phyloP scores from a whole-genome alignment of 2,888 invertebrate species.

The Drosophila mercatorum region DNA sequence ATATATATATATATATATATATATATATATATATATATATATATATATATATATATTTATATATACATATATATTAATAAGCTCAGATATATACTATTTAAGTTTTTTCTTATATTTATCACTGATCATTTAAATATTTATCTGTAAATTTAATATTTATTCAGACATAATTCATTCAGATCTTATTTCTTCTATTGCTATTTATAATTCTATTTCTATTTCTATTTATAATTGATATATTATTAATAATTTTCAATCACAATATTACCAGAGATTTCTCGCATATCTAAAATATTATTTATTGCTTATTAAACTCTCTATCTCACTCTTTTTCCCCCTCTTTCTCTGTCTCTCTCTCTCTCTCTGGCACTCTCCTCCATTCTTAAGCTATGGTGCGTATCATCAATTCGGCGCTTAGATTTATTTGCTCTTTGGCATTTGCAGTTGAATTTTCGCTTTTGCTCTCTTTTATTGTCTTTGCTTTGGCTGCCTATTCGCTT shows the following conservation, averaged over 20 bases:
- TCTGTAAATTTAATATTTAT: no score
- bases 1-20: no score
- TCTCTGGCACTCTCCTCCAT: neutral
- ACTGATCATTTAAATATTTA: neutral
- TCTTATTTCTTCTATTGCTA: no score
- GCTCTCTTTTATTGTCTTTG: slow-evolving; percentile 36
- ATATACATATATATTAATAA: no score
- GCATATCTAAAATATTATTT: neutral
- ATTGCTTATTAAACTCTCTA: neutral
- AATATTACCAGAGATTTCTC: neutral
- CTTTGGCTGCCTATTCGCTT: slow-evolving; percentile 33
- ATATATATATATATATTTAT: no score
- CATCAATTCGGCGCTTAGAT: slow-evolving; percentile 43
- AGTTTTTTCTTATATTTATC: neutral
- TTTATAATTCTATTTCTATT: no score
- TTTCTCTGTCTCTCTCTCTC: neutral
- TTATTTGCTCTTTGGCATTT: slow-evolving; percentile 33
- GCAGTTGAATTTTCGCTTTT: slow-evolving; percentile 20
- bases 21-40: no score
- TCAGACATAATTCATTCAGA: no score
- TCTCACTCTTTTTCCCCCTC: neutral
- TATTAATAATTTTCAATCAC: neutral
- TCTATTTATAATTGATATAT: neutral
- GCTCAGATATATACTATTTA: neutral
- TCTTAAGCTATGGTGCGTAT: neutral